Percentiles rank a stretch among this genome's conserved stretches.
Evolutionary conservation across 2,888 invertebrate genomes (phyloP).

Genomic region (Sinohyriopsis cumingii): DNA sequence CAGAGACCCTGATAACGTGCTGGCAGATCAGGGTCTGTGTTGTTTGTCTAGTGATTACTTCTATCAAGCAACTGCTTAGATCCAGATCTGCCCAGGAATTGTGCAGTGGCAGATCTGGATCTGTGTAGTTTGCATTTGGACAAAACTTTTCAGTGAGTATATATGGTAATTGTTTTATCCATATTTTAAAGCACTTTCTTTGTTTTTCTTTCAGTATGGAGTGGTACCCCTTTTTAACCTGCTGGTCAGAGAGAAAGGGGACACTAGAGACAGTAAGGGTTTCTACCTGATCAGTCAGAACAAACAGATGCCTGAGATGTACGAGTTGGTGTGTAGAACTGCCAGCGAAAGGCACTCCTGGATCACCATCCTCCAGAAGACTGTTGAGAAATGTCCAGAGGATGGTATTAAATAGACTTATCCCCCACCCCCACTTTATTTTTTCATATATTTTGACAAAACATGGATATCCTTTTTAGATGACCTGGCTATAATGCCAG

Average conservation of each 20-base stretch:
- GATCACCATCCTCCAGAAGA: conserved; percentile 89
- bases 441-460: too few relatives aligned
- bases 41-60: too few relatives aligned
- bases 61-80: too few relatives aligned
- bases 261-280: conserved; percentile 85
- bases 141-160: too few relatives aligned
- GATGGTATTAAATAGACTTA: conserved; percentile 48
- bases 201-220: conserved; percentile 80
- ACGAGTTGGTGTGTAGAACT: conserved; percentile 88
- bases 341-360: conserved; percentile 92
- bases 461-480: too few relatives aligned
- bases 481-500: too few relatives aligned
- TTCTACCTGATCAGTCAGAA: conserved; percentile 95
- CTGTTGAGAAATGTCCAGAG: conserved; percentile 88
- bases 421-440: too few relatives aligned
- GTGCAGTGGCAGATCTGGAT: too few relatives aligned
- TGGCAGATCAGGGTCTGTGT: too few relatives aligned
- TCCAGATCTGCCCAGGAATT: too few relatives aligned
- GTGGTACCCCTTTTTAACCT: conserved; percentile 93
- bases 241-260: conserved; percentile 93
- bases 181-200: not conserved
- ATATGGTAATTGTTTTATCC: not conserved
- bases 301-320: conserved; percentile 94
- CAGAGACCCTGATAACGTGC: too few relatives aligned
- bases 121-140: too few relatives aligned